Evolutionary conservation across 2,797 vertebrate species (phyloP).

Genomic region (Muscicapa comitata): DNA sequence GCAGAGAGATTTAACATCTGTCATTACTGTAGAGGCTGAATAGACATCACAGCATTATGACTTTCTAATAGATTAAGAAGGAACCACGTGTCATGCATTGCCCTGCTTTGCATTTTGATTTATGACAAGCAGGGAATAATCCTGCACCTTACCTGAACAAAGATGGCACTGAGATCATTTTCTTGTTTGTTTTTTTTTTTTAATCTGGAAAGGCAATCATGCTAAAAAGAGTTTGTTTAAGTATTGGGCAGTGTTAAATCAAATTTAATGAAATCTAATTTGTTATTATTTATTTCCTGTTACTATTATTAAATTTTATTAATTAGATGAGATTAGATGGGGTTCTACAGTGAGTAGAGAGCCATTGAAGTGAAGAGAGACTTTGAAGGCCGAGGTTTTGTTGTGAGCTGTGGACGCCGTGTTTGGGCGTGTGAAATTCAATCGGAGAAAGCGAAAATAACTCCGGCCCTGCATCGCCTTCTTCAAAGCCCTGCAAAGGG

Average conservation of each 20-base stretch:
- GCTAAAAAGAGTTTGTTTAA: not conserved
- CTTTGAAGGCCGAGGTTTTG: not conserved
- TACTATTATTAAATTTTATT: not conserved
- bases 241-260: not conserved
- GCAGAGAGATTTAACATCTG: not conserved
- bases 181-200: not conserved
- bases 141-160: not conserved
- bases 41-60: not conserved
- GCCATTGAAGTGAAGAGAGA: not conserved
- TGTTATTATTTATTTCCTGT: not conserved
- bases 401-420: not conserved
- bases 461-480: not conserved
- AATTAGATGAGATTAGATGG: not conserved
- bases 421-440: slow-evolving; percentile 13
- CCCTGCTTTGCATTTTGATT: slow-evolving; percentile 26
- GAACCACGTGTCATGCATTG: not conserved
- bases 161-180: not conserved
- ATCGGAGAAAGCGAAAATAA: slow-evolving; percentile 1
- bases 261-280: not conserved
- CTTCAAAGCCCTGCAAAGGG: slow-evolving; percentile 53
- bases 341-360: not conserved
- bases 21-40: not conserved
- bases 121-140: slow-evolving; percentile 3
- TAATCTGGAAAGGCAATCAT: not conserved
- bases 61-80: slow-evolving; percentile 21